Percentiles rank a stretch among this genome's conserved stretches.
These are phyloP conservation scores for Radopholus similis DNA, from an alignment of 1,140 invertebrate species.

Conservation along the genomic window DNA sequence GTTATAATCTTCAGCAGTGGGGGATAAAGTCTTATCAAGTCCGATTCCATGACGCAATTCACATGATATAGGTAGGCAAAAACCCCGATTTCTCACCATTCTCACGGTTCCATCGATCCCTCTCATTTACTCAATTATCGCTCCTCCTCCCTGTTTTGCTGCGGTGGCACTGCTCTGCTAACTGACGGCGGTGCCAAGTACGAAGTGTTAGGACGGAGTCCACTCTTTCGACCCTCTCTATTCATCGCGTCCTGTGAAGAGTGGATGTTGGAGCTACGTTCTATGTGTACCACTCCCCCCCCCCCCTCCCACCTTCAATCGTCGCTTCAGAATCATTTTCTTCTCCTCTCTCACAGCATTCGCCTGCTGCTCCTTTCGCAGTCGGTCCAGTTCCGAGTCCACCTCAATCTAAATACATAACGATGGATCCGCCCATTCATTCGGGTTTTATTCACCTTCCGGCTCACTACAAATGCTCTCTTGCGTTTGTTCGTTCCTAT, in stretches of 20 bases:
- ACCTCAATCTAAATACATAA: conserved; percentile 29
- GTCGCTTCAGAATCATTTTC: conserved; percentile 40
- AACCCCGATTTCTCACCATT: too few species aligned
- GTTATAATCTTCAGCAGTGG: too few species aligned
- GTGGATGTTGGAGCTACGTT: background rate
- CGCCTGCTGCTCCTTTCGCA: conserved; percentile 38
- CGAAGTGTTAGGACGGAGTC: conserved; percentile 20
- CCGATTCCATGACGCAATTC: too few species aligned
- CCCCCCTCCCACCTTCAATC: conserved; percentile 24
- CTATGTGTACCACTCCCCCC: background rate
- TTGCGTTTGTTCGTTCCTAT: conserved; percentile 77
- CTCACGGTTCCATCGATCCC: too few species aligned
- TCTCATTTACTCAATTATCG: too few species aligned
- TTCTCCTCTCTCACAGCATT: conserved; percentile 38
- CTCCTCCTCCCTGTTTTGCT: background rate
- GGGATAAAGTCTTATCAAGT: too few species aligned
- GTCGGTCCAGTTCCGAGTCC: conserved; percentile 35
- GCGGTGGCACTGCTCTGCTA: background rate
- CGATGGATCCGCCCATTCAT: background rate
- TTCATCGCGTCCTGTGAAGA: conserved; percentile 18
- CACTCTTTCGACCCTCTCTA: conserved; percentile 25
- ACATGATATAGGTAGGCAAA: too few species aligned
- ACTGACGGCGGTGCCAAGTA: too few species aligned
- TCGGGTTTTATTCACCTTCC: conserved; percentile 63
- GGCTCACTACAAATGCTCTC: conserved; percentile 79